Conservation (phyloP, 2,113 vertebrate species). For the Aspiorhynchus laticeps region DNA sequence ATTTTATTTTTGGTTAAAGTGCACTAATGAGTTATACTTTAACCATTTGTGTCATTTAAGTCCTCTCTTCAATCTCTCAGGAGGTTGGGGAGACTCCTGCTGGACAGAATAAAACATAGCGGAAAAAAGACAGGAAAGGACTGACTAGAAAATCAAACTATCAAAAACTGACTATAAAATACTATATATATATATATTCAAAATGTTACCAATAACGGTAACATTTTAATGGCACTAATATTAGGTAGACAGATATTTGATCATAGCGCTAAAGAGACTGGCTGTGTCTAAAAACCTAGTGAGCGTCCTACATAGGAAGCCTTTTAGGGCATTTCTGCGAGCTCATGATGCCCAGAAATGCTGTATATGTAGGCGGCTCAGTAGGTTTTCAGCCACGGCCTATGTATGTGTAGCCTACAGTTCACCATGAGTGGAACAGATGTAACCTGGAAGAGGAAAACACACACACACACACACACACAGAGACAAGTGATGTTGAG, state of each 20-base stretch:
- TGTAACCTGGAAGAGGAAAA: constrained; percentile 25
- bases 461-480: not conserved
- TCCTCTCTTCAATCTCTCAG: not conserved
- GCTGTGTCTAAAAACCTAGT: not conserved
- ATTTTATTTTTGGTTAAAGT: not conserved
- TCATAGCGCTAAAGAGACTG: not conserved
- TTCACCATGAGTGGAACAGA: not conserved
- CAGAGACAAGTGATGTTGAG: constrained; percentile 26
- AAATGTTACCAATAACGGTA: not conserved
- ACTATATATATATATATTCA: not conserved
- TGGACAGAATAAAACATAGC: not conserved
- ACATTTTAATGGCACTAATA: not conserved
- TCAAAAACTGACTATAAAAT: not conserved
- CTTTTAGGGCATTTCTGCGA: not conserved
- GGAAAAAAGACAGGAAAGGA: not conserved
- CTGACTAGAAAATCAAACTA: not conserved
- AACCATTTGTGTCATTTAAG: not conserved
- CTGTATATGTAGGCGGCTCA: not conserved
- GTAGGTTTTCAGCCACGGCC: not conserved
- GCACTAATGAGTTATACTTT: not conserved
- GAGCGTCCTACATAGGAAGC: not conserved
- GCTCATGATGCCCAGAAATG: not conserved
- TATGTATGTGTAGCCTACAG: not conserved
- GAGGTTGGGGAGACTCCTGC: constrained; percentile 26
- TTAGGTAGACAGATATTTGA: not conserved